Percentiles rank a stretch among this genome's conserved stretches.
phyloP scores from a whole-genome alignment of 2,113 vertebrate species.

The Colaptes auratus region DNA sequence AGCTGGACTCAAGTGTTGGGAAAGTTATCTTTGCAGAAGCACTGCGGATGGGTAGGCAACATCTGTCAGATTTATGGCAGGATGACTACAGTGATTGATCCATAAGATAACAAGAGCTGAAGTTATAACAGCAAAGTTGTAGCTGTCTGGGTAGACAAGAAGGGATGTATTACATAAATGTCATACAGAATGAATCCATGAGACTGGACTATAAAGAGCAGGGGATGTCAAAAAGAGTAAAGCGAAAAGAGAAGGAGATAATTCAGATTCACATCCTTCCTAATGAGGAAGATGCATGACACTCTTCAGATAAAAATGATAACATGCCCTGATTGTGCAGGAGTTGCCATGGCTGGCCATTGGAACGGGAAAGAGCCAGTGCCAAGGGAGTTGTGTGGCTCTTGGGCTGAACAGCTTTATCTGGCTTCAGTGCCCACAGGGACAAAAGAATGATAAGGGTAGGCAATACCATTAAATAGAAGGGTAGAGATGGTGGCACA shows the following conservation, averaged over 20 bases:
- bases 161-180: not conserved
- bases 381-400: not conserved
- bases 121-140: conserved; percentile 4
- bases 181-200: not conserved
- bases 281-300: not conserved
- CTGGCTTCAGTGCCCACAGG: not conserved
- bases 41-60: not conserved
- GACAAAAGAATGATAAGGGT: not conserved
- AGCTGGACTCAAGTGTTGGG: not conserved
- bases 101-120: conserved; percentile 29
- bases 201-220: not conserved
- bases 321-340: not conserved
- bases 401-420: rapidly evolving
- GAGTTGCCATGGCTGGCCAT: not conserved
- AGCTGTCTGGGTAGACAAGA: conserved; percentile 8
- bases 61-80: conserved; percentile 31
- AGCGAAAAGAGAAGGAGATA: not conserved
- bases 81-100: conserved; percentile 46
- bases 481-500: not conserved
- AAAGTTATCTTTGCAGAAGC: conserved; percentile 47
- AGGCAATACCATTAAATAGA: not conserved
- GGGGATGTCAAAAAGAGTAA: not conserved
- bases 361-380: not conserved
- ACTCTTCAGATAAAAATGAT: not conserved
- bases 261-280: not conserved